Conservation (phyloP, 2,888 invertebrate species). For the Stenodema calcarata region DNA sequence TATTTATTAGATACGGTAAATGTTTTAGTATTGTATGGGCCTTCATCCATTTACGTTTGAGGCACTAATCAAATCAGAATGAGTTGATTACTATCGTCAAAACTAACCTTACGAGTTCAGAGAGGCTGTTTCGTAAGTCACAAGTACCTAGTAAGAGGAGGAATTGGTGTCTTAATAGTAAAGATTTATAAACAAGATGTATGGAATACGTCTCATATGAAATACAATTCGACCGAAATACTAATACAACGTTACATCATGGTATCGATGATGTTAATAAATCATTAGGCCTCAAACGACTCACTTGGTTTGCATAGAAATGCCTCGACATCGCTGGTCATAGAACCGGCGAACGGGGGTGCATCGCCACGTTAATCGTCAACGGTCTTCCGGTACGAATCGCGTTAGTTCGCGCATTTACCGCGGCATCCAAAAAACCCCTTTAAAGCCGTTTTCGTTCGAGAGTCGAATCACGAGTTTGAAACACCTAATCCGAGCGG, state of each 20-base stretch:
- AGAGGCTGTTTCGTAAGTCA: too few species aligned
- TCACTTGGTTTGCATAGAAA: conserved; percentile 41
- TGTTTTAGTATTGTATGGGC: too few species aligned
- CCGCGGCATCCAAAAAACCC: not conserved
- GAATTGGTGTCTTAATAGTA: too few species aligned
- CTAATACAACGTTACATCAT: not conserved
- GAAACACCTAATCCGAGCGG: not conserved
- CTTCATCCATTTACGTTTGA: too few species aligned
- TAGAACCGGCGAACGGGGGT: not conserved
- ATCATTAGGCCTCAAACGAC: not conserved
- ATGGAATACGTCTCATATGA: too few species aligned
- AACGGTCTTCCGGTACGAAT: not conserved
- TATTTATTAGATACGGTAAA: too few species aligned
- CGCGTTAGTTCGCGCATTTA: not conserved
- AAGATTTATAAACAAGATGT: too few species aligned
- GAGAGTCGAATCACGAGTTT: not conserved
- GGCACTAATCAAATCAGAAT: too few species aligned
- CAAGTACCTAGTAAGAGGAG: too few species aligned
- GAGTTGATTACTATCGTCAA: too few species aligned
- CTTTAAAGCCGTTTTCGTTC: not conserved
- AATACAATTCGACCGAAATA: too few species aligned
- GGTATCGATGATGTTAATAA: not conserved
- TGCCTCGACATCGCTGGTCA: conserved; percentile 29
- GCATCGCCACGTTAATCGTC: not conserved
- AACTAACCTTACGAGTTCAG: too few species aligned